Evolutionary conservation across 2,888 invertebrate species (phyloP).

Genomic region (Taenaris catops): DNA sequence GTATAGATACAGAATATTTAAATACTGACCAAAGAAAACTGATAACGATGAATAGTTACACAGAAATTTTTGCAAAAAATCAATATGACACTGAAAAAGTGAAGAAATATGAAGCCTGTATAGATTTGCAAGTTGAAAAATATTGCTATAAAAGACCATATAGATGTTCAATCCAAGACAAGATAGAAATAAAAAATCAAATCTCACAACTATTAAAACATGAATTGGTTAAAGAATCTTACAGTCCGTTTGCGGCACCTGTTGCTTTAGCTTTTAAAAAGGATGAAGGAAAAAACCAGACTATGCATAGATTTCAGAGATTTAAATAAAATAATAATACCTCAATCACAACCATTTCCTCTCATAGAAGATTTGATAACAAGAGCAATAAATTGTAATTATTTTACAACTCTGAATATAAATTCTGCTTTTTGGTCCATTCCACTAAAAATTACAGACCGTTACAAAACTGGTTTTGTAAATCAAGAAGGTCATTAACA

Average conservation of each 20-base stretch:
- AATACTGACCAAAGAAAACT: too few relatives aligned
- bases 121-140: conserved; percentile 23
- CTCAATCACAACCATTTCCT: conserved; percentile 34
- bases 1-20: too few relatives aligned
- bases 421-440: conserved; percentile 49
- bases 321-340: conserved; percentile 27
- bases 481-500: conserved; percentile 25
- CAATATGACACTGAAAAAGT: conserved; percentile 23
- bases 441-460: conserved; percentile 35
- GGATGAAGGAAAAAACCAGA: conserved; percentile 21
- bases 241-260: conserved; percentile 28
- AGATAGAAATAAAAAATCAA: conserved; percentile 26
- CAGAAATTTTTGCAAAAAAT: conserved; percentile 23
- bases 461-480: conserved; percentile 31
- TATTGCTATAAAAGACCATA: conserved; percentile 27
- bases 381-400: conserved; percentile 37
- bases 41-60: too few relatives aligned
- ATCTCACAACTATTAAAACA: conserved; percentile 21
- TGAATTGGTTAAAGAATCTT: conserved; percentile 28
- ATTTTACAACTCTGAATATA: conserved; percentile 37
- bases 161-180: conserved; percentile 25
- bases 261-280: conserved; percentile 21
- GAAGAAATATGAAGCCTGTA: conserved; percentile 22
- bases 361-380: conserved; percentile 36
- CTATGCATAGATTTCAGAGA: conserved; percentile 15